A percentile compares a stretch with the other conserved stretches of the same genome.
Conservation (phyloP, 1,140 invertebrate species). For the Campodea augens region DNA sequence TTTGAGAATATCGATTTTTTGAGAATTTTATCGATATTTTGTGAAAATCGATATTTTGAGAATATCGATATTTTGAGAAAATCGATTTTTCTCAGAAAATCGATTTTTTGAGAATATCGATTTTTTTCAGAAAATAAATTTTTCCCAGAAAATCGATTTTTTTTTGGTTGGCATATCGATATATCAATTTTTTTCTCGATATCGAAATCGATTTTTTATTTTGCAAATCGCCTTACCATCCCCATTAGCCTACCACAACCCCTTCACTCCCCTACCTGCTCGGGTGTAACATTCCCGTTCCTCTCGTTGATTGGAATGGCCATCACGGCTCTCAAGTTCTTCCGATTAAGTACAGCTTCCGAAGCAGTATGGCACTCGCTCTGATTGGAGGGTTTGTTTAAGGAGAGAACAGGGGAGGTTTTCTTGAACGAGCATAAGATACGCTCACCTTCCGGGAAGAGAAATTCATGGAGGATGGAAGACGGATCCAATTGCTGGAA, state of each 20-base stretch:
- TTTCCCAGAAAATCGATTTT: too few species aligned
- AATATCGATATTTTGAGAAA: too few species aligned
- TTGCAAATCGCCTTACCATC: too few species aligned
- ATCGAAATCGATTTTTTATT: neutral
- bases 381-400: neutral
- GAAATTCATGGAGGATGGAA: neutral
- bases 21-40: too few species aligned
- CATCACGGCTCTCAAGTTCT: neutral
- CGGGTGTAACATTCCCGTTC: too few species aligned
- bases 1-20: too few species aligned
- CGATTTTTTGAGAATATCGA: too few species aligned
- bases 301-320: neutral
- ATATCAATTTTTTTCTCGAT: neutral
- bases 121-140: too few species aligned
- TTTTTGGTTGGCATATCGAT: neutral
- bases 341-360: neutral
- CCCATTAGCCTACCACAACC: neutral
- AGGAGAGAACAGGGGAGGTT: neutral
- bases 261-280: neutral
- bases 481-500: too few species aligned
- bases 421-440: neutral
- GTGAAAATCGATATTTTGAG: too few species aligned
- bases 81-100: too few species aligned
- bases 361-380: neutral
- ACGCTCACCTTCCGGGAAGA: neutral